Base-by-base conservation (phyloP, 2,888 invertebrate genomes). In the Diarsia rubi region DNA sequence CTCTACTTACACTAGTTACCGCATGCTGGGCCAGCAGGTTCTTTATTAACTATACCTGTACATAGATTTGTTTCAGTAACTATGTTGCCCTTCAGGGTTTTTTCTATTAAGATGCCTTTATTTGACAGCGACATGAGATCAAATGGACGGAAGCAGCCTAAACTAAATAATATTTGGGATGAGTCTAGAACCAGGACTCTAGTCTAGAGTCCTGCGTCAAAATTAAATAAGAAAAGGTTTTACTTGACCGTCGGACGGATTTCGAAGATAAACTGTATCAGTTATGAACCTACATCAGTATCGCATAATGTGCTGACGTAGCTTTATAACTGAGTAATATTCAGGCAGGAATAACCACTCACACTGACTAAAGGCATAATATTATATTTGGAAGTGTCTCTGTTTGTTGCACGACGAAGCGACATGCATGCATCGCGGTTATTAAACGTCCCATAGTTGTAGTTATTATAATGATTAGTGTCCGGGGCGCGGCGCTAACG, bases 391-490 rank as follows among this genome's bases (percentile, higher is more conserved):
- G 0, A 24, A 31, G 27, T 2, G 54, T 24, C 31, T 42, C 37
- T 37, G 45, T 66, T n/a, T 31, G 27, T 54, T 24, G 79, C 62
- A 11, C 52, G 31, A 63, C 2, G 54, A 42, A 12, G 69, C 64
- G 68, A 70, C 80, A 63, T 79, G 69, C 72, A 82, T 84, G 88
- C 82, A 76, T 63, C 72, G 69, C 69, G 68, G 76, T 73, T 73
- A 66, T 81, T 78, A 78, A 59, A 60, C 47, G 86, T 79, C 76
- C 80, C 80, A 49, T 80, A 69, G 76, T 70, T 69, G 78, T 78
- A 77, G 86, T 87, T 87, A 86, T 88, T 86, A 84, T 73, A 77
- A 82, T 87, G 83, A 89, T 86, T 88, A 88, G 88, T 76, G 77
- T 62, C 60, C 69, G 72, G 88, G 87, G 88, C 73, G 88, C 85